Conservation (phyloP, 2,797 vertebrate species). For the Cryptoprocta ferox region DNA sequence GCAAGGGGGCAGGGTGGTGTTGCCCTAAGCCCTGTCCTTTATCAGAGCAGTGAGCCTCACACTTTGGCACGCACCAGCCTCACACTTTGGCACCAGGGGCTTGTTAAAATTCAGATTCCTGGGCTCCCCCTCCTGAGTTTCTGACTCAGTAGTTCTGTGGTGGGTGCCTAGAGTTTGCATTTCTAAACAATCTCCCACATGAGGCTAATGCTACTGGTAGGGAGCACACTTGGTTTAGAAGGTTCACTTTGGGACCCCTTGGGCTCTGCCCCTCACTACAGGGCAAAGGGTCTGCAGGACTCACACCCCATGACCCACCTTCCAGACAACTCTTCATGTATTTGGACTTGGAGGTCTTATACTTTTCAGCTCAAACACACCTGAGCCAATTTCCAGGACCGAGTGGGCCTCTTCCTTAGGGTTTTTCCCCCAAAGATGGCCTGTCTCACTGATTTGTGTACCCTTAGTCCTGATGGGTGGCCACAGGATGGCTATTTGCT, state of each 20-base stretch:
- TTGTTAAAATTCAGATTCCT: neutral
- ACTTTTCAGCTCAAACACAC: neutral
- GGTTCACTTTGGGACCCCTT: neutral
- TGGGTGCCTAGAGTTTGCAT: neutral
- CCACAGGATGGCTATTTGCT: neutral
- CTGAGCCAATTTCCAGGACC: neutral
- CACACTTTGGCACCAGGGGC: too few species aligned
- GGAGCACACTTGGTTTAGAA: neutral
- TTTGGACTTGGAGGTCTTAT: neutral
- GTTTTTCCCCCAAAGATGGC: neutral
- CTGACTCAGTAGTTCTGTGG: neutral
- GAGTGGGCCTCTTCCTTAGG: neutral
- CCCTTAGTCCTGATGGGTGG: neutral
- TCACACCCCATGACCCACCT: too few species aligned
- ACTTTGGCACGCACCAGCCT: neutral
- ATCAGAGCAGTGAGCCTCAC: neutral
- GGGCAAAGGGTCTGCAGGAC: neutral
- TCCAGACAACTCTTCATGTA: neutral
- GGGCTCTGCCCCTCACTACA: neutral
- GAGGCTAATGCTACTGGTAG: neutral
- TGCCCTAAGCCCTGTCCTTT: rapidly evolving
- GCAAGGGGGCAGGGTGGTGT: rapidly evolving
- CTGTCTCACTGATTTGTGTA: neutral
- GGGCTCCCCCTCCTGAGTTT: neutral
- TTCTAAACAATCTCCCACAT: rapidly evolving